These are phyloP conservation scores for Struthio camelus DNA, from an alignment of 2,113 vertebrate species.

Conservation along the genomic window DNA sequence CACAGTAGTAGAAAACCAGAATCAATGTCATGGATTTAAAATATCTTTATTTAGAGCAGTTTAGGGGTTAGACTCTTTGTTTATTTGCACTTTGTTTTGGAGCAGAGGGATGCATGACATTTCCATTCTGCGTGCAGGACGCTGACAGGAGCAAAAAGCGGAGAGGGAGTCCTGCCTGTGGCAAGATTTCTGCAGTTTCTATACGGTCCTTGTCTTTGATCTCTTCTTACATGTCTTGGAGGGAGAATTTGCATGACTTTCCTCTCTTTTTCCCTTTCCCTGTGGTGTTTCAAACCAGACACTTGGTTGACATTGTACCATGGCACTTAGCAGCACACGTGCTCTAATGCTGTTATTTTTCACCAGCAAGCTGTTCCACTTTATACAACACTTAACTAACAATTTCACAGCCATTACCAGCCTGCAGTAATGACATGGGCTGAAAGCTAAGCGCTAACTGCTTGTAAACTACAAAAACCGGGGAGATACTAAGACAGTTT, in stretches of 20 bases:
- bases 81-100: background rate
- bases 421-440: background rate
- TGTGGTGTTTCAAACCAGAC: background rate
- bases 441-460: constrained; percentile 43
- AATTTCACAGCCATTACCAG: constrained; percentile 58
- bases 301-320: background rate
- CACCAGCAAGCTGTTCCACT: constrained; percentile 45
- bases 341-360: background rate
- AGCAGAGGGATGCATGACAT: background rate
- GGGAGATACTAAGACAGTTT: background rate
- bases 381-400: constrained; percentile 33
- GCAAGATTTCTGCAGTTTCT: background rate
- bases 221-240: background rate
- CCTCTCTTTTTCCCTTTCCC: background rate
- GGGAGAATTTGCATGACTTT: background rate
- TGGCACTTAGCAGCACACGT: background rate
- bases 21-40: background rate
- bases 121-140: background rate
- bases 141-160: rapidly evolving
- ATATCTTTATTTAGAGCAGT: background rate
- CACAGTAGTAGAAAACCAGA: constrained; percentile 1
- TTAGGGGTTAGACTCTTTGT: background rate
- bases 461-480: background rate
- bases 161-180: background rate
- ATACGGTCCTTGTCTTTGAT: background rate